Conservation (phyloP, 2,888 invertebrate genomes). For the Pachycephus smyrnensis region DNA sequence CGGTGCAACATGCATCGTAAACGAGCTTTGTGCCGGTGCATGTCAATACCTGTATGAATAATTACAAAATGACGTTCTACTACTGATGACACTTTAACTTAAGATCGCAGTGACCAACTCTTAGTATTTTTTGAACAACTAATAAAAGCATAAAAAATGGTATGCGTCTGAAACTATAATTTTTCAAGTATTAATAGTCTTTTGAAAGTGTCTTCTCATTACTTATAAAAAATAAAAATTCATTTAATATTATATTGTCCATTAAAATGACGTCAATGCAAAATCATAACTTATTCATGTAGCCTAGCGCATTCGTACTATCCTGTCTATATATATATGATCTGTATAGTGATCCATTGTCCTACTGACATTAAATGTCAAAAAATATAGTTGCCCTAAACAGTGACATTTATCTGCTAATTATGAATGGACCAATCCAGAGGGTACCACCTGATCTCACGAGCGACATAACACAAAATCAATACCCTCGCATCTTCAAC, state of each 20-base stretch:
- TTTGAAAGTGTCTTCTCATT: background rate
- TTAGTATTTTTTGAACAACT: background rate
- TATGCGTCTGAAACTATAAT: background rate
- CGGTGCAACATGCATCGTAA: background rate
- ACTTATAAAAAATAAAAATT: background rate
- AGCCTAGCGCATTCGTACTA: background rate
- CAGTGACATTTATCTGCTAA: background rate
- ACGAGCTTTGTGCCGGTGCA: background rate
- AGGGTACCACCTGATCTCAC: slow-evolving; percentile 1
- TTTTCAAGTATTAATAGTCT: background rate
- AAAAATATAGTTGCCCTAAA: background rate
- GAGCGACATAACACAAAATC: background rate
- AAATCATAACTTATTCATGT: background rate
- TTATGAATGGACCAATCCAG: slow-evolving; percentile 2
- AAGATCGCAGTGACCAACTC: background rate
- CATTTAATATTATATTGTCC: background rate
- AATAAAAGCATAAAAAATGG: background rate
- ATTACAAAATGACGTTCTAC: background rate
- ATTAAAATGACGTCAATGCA: background rate
- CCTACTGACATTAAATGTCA: background rate
- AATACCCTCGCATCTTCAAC: background rate
- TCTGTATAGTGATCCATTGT: background rate
- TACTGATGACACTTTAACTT: background rate
- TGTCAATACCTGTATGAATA: background rate
- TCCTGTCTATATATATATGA: background rate